A percentile compares a stretch with the other conserved stretches of the same genome.
These are phyloP conservation scores for Coccyzus lansbergi DNA, from an alignment of 2,797 vertebrate genomes.

Conservation along the genomic window DNA sequence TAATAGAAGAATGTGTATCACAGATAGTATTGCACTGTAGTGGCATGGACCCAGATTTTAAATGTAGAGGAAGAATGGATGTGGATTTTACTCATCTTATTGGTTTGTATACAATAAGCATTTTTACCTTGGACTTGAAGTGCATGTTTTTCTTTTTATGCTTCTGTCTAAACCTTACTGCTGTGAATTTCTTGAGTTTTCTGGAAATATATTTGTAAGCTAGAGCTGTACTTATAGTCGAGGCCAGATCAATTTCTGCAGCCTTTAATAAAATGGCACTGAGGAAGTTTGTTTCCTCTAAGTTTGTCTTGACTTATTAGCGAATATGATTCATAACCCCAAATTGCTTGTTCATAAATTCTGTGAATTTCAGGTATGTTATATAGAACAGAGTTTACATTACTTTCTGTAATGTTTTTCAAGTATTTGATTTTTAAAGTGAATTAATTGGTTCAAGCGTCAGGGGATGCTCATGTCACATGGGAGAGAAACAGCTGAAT, in stretches of 20 bases:
- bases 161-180: neutral
- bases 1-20: constrained; percentile 95
- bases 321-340: neutral
- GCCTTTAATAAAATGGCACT: neutral
- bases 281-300: neutral
- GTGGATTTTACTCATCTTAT: constrained; percentile 92
- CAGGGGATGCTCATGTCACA: neutral
- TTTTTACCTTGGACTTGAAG: neutral
- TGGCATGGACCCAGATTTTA: constrained; percentile 96
- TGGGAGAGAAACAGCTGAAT: neutral
- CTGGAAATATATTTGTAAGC: neutral
- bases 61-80: constrained; percentile 89
- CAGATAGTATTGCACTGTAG: constrained; percentile 94
- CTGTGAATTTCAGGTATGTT: neutral
- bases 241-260: neutral
- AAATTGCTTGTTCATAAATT: neutral
- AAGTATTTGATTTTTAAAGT: neutral
- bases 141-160: neutral
- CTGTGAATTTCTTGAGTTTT: neutral
- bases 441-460: neutral
- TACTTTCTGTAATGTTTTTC: neutral
- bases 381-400: neutral
- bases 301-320: neutral
- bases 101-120: constrained; percentile 79
- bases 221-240: neutral